A percentile compares a stretch with the other conserved stretches of the same genome.
Evolutionary conservation across 1,140 invertebrate genomes (phyloP).

Genomic region (Penaeus vannamei): DNA sequence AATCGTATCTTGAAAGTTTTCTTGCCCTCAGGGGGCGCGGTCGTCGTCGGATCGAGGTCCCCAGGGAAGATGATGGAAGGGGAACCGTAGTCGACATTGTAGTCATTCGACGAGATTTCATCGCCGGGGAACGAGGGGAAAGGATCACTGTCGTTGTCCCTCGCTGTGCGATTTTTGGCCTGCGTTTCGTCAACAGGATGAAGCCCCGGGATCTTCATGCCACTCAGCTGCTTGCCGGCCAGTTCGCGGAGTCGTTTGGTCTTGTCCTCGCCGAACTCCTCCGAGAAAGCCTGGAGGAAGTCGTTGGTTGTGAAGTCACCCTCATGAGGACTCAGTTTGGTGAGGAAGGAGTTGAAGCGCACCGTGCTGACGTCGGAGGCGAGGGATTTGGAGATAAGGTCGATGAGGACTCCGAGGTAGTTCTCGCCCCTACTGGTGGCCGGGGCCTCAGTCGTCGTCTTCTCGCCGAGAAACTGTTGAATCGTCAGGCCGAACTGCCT

Average conservation of each 20-base stretch:
- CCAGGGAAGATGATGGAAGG: background rate
- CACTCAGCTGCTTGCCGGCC: conserved; percentile 49
- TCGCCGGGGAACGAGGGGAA: too few relatives aligned
- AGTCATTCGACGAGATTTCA: too few relatives aligned
- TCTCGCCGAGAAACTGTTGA: conserved; percentile 46
- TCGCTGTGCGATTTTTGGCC: too few relatives aligned
- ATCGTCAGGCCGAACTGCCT: conserved; percentile 58
- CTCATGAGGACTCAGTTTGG: conserved; percentile 40
- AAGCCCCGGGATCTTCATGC: conserved; percentile 20
- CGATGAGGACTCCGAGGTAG: conserved; percentile 63
- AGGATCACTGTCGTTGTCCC: too few relatives aligned
- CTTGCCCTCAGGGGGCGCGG: background rate
- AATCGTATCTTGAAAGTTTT: conserved; percentile 54
- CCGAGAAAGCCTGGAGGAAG: conserved; percentile 62
- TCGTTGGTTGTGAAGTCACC: conserved; percentile 57
- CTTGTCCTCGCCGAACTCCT: conserved; percentile 67
- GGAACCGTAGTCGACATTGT: background rate
- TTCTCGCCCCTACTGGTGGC: conserved; percentile 40
- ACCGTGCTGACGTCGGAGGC: conserved; percentile 57
- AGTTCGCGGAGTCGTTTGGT: conserved; percentile 52
- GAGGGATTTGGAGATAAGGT: conserved; percentile 56
- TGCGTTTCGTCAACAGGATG: too few relatives aligned
- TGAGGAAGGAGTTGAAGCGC: conserved; percentile 61
- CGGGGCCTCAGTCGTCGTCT: background rate
- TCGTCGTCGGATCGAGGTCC: conserved; percentile 2